Conservation (phyloP, 2,888 invertebrate genomes). For the Mythimna lalbum region DNA sequence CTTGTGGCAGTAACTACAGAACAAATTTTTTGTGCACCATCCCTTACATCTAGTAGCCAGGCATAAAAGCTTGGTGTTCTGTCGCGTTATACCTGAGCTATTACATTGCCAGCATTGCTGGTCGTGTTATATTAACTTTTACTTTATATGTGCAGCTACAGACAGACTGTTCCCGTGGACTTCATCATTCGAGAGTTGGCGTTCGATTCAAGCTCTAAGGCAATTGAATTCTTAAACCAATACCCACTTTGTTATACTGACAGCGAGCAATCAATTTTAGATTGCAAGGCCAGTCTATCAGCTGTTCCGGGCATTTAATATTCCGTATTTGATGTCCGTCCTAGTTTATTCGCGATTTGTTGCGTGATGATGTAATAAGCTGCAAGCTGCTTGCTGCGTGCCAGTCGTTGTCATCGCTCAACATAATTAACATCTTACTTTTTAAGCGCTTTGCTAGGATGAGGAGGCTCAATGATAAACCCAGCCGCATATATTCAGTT, state of each 20-base stretch:
- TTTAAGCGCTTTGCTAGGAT: constrained; percentile 84
- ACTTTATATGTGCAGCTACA: constrained; percentile 95
- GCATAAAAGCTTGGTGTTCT: constrained; percentile 2
- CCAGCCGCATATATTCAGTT: constrained; percentile 71
- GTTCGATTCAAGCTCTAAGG: constrained; percentile 95
- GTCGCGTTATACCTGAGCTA: neutral
- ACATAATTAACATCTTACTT: constrained; percentile 80
- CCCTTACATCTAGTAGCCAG: constrained; percentile 13
- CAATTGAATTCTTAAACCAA: constrained; percentile 96
- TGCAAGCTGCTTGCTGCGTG: constrained; percentile 68
- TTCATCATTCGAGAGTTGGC: constrained; percentile 97
- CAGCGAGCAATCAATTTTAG: constrained; percentile 93
- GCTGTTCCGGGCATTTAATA: constrained; percentile 90
- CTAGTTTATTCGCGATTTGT: constrained; percentile 79
- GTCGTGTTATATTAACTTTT: constrained; percentile 81
- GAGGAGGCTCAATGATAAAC: constrained; percentile 74
- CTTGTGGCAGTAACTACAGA: too few relatives aligned
- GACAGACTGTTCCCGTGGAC: constrained; percentile 96
- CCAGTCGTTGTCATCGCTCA: constrained; percentile 72
- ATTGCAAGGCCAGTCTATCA: constrained; percentile 96
- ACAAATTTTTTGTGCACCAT: constrained; percentile 14
- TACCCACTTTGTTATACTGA: constrained; percentile 94
- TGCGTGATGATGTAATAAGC: constrained; percentile 85
- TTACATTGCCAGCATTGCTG: constrained; percentile 79
- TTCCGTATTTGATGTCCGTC: constrained; percentile 83